Percentiles rank a stretch among this genome's conserved stretches.
Conservation (phyloP, 2,113 vertebrate species). For the Heloderma charlesbogerti region DNA sequence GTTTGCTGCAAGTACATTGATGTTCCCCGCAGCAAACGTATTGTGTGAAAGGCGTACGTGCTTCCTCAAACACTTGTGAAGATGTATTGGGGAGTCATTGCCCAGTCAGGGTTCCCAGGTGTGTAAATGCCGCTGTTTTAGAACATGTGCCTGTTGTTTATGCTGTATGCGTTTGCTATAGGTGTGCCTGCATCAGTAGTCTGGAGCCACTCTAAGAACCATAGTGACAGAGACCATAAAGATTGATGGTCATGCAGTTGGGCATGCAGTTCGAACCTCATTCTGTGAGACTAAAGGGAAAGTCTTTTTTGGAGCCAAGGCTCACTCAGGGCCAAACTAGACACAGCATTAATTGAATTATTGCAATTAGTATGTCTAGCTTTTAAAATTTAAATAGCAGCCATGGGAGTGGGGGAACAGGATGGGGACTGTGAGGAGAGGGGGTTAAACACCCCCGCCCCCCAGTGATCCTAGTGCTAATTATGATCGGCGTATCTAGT, state of each 20-base stretch:
- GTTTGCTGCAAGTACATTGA: background rate
- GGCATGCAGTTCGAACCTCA: background rate
- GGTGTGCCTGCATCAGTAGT: background rate
- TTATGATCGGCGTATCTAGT: background rate
- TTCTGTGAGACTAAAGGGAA: background rate
- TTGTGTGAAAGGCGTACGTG: background rate
- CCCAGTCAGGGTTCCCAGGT: background rate
- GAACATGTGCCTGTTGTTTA: background rate
- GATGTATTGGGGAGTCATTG: too few relatives aligned
- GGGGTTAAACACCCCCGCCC: background rate
- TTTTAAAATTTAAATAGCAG: background rate
- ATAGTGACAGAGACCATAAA: background rate
- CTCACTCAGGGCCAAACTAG: background rate
- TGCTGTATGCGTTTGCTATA: background rate
- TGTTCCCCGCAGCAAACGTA: background rate
- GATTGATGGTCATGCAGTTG: background rate
- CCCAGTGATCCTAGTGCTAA: background rate
- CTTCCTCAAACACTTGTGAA: background rate
- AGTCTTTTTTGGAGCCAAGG: background rate
- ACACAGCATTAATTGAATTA: background rate
- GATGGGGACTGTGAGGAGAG: background rate
- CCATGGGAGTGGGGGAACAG: background rate
- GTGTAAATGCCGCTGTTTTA: background rate
- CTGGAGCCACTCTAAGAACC: background rate
- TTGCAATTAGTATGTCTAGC: background rate